These are phyloP conservation scores for Ditylenchus dipsaci DNA, from an alignment of 1,140 invertebrate genomes.

Conservation along the genomic window DNA sequence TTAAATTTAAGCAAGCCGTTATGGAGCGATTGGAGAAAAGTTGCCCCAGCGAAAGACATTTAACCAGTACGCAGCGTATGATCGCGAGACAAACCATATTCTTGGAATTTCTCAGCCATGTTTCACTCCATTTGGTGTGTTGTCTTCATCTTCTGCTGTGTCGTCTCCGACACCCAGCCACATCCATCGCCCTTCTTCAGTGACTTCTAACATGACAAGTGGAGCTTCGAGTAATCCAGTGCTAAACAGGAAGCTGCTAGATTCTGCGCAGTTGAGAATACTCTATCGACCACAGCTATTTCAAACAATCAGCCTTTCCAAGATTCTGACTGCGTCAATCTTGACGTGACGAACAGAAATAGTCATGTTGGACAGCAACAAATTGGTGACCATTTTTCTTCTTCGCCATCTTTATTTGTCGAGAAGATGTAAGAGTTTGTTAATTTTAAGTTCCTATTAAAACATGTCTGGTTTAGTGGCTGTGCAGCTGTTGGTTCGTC, in stretches of 20 bases:
- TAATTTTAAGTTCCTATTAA: too few species aligned
- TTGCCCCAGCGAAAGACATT: not conserved
- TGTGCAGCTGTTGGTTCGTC: not conserved
- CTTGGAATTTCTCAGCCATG: not conserved
- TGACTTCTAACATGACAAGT: too few species aligned
- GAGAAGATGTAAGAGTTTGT: not conserved
- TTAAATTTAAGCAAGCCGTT: not conserved
- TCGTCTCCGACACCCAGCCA: not conserved
- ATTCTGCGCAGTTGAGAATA: too few species aligned
- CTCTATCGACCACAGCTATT: too few species aligned
- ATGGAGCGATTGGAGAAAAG: conserved; percentile 5
- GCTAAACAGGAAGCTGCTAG: too few species aligned
- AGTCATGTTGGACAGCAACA: too few species aligned
- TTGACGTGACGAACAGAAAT: too few species aligned
- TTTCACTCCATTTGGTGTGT: not conserved
- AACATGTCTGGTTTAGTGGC: too few species aligned
- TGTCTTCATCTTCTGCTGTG: not conserved
- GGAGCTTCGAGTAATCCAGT: too few species aligned
- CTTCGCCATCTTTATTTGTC: not conserved
- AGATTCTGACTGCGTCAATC: too few species aligned
- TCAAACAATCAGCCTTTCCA: too few species aligned
- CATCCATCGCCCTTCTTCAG: not conserved
- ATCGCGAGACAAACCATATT: conserved; percentile 3
- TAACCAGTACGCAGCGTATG: conserved; percentile 1
- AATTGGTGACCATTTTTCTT: too few species aligned